Evolutionary conservation across 2,888 invertebrate genomes (phyloP).

Genomic region (Drosophila trichaetosa): DNA sequence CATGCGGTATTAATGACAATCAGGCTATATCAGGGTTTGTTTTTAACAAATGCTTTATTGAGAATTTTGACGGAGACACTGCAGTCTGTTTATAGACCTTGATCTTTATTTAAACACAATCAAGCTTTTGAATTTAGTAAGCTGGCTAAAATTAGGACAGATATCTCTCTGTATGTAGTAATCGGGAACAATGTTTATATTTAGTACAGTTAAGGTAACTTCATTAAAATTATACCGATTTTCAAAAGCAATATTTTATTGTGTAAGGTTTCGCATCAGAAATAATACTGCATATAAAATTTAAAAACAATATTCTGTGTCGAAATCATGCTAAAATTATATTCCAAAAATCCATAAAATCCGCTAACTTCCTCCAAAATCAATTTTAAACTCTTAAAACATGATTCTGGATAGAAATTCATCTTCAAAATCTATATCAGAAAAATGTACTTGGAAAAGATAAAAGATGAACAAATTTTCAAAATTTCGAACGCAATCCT

Average conservation of each 20-base stretch:
- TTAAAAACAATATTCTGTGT: not conserved
- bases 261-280: not conserved
- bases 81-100: not conserved
- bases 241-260: not conserved
- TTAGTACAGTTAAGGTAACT: not conserved
- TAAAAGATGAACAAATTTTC: too few relatives aligned
- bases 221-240: too few relatives aligned
- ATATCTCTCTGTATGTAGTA: too few relatives aligned
- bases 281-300: not conserved
- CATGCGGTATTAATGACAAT: not conserved
- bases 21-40: not conserved
- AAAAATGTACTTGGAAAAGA: too few relatives aligned
- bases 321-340: not conserved
- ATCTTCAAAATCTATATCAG: too few relatives aligned
- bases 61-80: too few relatives aligned
- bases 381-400: too few relatives aligned
- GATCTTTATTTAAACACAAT: not conserved
- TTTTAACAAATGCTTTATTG: not conserved
- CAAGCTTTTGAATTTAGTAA: not conserved
- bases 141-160: not conserved
- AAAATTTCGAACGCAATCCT: conserved; percentile 30
- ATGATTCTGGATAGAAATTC: too few relatives aligned
- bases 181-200: not conserved
- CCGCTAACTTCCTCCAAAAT: too few relatives aligned
- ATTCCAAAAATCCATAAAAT: not conserved